These are phyloP conservation scores for Dermatemys mawii DNA, from an alignment of 2,113 vertebrate species.

Conservation along the genomic window DNA sequence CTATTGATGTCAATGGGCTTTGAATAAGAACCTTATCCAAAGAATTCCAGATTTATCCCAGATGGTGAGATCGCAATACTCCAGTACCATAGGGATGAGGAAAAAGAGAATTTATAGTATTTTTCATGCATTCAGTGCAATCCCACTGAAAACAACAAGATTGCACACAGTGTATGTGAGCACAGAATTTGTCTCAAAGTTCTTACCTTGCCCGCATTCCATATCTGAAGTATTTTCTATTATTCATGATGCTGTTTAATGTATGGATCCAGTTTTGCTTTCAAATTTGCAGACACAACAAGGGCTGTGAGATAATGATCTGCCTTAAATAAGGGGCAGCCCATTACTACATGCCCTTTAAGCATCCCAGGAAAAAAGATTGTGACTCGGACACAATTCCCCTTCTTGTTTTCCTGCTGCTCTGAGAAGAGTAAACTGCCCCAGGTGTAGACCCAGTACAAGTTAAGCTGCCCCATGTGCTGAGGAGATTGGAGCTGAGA, in stretches of 20 bases:
- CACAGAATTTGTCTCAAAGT: not conserved
- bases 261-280: not conserved
- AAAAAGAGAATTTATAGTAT: not conserved
- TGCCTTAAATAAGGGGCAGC: not conserved
- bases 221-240: not conserved
- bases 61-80: not conserved
- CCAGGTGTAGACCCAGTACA: not conserved
- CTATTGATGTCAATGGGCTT: not conserved
- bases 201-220: not conserved
- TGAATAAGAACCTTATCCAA: not conserved
- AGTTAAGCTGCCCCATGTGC: rapidly evolving
- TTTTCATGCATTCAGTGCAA: not conserved
- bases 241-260: rapidly evolving
- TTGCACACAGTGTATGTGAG: not conserved
- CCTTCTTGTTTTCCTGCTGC: rapidly evolving
- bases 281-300: not conserved
- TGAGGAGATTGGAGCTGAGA: not conserved
- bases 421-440: not conserved
- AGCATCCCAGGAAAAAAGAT: not conserved
- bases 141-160: not conserved
- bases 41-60: not conserved
- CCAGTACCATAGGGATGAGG: not conserved
- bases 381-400: not conserved
- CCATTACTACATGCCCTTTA: rapidly evolving
- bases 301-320: not conserved